Evolutionary conservation across 2,888 invertebrate species (phyloP).

Genomic region (Patella ulyssiponensis): DNA sequence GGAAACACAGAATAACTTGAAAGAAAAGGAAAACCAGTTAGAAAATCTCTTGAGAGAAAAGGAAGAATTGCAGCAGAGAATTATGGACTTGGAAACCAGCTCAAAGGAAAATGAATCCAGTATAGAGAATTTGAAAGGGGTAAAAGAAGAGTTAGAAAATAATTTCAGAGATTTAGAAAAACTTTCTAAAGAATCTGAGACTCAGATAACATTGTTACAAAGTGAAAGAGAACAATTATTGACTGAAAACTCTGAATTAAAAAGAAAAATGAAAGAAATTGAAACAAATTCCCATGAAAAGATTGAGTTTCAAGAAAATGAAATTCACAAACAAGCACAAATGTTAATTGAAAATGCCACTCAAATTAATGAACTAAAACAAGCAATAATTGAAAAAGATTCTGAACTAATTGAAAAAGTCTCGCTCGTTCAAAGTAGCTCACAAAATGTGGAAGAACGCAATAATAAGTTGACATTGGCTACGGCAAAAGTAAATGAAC

Average conservation of each 20-base stretch:
- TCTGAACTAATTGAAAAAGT: constrained; percentile 4
- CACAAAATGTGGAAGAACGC: background rate
- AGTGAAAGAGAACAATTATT: constrained; percentile 12
- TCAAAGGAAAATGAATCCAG: constrained; percentile 23
- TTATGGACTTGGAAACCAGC: constrained; percentile 24
- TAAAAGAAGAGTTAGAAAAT: constrained; percentile 18
- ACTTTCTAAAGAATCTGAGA: constrained; percentile 19
- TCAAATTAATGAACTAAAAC: constrained; percentile 33
- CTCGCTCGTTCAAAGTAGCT: background rate
- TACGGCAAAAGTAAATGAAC: background rate
- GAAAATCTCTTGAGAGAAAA: constrained; percentile 30
- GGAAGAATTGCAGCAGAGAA: constrained; percentile 32
- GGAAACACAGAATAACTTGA: constrained; percentile 31
- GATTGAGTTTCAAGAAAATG: background rate
- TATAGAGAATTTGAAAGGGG: constrained; percentile 17
- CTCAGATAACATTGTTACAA: background rate
- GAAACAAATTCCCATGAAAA: too few species aligned
- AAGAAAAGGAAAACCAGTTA: constrained; percentile 34
- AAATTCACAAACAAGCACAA: too few species aligned
- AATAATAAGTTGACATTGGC: background rate
- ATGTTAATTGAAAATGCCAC: constrained; percentile 34
- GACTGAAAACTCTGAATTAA: constrained; percentile 12
- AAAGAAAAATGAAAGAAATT: background rate
- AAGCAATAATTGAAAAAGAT: constrained; percentile 33
- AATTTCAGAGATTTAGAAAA: constrained; percentile 23